Conservation (phyloP, 1,140 invertebrate species). For the Lerema accius region DNA sequence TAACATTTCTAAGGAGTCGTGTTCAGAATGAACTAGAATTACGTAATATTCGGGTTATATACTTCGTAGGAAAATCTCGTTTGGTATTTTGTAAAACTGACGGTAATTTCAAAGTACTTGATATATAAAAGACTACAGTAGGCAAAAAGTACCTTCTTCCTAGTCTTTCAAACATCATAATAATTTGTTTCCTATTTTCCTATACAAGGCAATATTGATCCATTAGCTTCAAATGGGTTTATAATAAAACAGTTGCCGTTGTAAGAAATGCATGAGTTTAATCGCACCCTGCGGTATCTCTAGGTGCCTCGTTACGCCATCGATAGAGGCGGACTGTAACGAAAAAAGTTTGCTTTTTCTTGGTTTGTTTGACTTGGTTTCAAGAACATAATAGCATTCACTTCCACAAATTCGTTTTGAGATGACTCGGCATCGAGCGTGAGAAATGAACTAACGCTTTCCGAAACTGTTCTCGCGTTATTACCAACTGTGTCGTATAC, state of each 20-base stretch:
- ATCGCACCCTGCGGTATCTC: conserved; percentile 47
- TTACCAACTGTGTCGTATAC: conserved; percentile 21
- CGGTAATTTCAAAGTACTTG: no score
- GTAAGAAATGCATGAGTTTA: conserved; percentile 66
- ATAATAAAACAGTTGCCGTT: conserved; percentile 58
- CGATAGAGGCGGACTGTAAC: conserved; percentile 29
- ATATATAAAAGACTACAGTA: no score
- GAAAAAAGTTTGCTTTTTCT: conserved; percentile 46
- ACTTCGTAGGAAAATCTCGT: no score
- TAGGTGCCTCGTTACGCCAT: conserved; percentile 55
- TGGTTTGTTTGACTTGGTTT: conserved; percentile 70
- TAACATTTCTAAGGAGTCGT: no score
- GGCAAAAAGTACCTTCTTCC: no score
- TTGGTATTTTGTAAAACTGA: no score
- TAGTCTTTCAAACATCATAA: no score
- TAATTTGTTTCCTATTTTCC: conserved; percentile 5
- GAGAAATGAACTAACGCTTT: conserved; percentile 69
- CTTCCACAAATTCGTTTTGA: conserved; percentile 72
- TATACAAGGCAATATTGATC: conserved; percentile 32
- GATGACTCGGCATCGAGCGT: conserved; percentile 64
- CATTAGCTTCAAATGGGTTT: conserved; percentile 65
- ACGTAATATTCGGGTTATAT: no score
- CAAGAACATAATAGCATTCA: conserved; percentile 69
- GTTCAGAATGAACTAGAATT: no score
- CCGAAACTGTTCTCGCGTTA: conserved; percentile 40